Percentiles rank a stretch among this genome's conserved stretches.
Evolutionary conservation across 2,797 vertebrate species (phyloP).

Genomic region (Danio tinwini): DNA sequence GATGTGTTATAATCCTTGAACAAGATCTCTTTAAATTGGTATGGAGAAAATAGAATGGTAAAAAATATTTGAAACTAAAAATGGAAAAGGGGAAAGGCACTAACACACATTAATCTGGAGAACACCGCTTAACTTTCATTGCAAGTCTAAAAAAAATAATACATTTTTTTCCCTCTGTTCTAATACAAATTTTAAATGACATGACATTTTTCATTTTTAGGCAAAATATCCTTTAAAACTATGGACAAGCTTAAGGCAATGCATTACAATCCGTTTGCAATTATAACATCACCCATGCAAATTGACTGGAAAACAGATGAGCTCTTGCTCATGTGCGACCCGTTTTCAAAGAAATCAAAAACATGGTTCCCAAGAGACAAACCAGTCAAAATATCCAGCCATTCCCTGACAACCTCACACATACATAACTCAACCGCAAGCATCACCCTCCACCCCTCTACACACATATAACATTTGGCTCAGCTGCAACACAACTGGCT

Average conservation of each 20-base stretch:
- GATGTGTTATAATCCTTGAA: not conserved
- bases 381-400: conserved; percentile 55
- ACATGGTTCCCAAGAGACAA: conserved; percentile 41
- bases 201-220: no score
- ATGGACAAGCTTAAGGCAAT: not conserved
- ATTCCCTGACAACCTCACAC: conserved; percentile 49
- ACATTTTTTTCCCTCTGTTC: not conserved
- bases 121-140: not conserved
- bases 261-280: not conserved
- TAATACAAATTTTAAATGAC: no score
- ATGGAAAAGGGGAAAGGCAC: not conserved
- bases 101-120: not conserved
- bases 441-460: conserved; percentile 15
- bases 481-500: conserved; percentile 39
- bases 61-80: not conserved
- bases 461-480: conserved; percentile 49
- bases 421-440: conserved; percentile 36
- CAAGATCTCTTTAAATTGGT: no score
- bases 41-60: no score
- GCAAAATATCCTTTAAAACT: not conserved
- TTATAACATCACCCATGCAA: conserved; percentile 23
- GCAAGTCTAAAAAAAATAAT: no score
- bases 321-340: conserved; percentile 10
- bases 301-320: conserved; percentile 26
- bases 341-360: conserved; percentile 43